Percentiles rank a stretch among this genome's conserved stretches.
Conservation (phyloP, 2,888 invertebrate species). For the Tipula vernalis region DNA sequence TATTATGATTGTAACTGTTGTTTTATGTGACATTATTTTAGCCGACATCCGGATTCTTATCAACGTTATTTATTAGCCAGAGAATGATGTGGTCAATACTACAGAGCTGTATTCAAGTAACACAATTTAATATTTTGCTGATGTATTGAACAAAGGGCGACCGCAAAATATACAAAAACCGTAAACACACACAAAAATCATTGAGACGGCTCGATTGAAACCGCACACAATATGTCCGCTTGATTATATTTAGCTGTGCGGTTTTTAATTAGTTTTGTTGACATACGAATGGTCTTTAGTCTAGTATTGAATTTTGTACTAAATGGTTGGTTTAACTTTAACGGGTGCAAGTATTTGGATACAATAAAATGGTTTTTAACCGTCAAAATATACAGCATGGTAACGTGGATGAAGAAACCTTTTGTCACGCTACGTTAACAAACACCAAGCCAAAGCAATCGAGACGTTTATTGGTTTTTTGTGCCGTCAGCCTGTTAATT, state of each 20-base stretch:
- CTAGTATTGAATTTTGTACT: not conserved
- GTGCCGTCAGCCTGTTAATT: not conserved
- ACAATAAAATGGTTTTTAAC: not conserved
- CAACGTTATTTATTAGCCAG: not conserved
- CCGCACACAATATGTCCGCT: not conserved
- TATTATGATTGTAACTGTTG: not conserved
- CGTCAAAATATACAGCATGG: not conserved
- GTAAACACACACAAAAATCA: too few relatives aligned
- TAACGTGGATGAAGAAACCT: not conserved
- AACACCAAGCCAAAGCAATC: not conserved
- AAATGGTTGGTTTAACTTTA: not conserved
- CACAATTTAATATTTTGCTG: not conserved
- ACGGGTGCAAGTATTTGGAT: not conserved
- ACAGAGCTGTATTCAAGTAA: not conserved
- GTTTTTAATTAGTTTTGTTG: not conserved
- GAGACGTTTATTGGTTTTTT: not conserved
- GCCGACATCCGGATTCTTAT: not conserved
- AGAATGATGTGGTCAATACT: not conserved
- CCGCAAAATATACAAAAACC: too few relatives aligned
- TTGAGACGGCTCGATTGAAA: not conserved
- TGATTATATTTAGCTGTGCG: not conserved
- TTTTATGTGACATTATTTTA: not conserved
- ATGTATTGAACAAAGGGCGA: not conserved
- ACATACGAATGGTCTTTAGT: not conserved
- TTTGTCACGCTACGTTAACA: not conserved